Percentiles rank a stretch among this genome's conserved stretches.
These are phyloP conservation scores for Cryptoleucopteryx plumbea DNA, from an alignment of 2,113 vertebrate genomes.

Conservation along the genomic window DNA sequence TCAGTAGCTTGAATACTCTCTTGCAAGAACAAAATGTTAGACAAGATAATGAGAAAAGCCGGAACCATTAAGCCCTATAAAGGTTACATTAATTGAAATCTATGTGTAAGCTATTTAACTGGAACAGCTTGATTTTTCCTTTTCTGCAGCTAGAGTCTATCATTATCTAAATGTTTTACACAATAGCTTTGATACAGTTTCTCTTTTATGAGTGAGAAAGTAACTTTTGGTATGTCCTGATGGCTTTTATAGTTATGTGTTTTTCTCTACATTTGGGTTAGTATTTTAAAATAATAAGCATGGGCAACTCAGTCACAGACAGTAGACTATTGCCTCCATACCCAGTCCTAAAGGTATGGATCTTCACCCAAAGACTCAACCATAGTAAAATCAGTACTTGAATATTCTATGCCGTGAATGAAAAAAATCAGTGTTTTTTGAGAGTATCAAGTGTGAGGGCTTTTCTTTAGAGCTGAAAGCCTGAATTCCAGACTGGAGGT, in stretches of 20 bases:
- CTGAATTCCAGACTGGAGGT: neutral
- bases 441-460: neutral
- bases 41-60: neutral
- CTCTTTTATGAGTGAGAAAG: neutral
- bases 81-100: slow-evolving; percentile 27
- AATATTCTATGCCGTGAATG: neutral
- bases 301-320: neutral
- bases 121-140: neutral
- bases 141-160: neutral
- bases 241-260: neutral
- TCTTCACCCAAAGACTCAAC: neutral
- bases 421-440: neutral
- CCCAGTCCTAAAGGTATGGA: neutral
- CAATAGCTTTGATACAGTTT: neutral
- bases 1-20: slow-evolving; percentile 6
- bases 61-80: neutral
- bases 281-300: neutral
- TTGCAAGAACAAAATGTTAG: slow-evolving; percentile 21
- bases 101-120: neutral
- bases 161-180: neutral
- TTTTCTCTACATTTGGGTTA: neutral
- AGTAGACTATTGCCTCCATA: neutral
- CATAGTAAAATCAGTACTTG: neutral
- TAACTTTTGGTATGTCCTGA: neutral
- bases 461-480: neutral